Base-by-base conservation (phyloP, 2,113 vertebrate species). In the Corythornis madagascariensis region DNA sequence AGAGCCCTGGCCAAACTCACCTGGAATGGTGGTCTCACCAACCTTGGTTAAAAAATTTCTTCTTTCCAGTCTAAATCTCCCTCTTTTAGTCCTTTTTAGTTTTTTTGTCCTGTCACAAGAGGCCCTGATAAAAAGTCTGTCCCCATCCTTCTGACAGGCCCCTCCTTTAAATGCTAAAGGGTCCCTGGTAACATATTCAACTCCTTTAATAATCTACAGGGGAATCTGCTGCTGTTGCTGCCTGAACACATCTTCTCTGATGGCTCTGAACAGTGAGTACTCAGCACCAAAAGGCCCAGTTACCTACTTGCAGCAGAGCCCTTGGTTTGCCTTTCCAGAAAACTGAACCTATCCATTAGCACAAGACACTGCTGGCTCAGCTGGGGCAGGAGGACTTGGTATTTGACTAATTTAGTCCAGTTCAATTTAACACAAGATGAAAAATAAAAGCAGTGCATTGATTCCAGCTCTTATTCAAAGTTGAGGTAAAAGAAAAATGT, bases 341-440 rank as follows among this genome's bases (percentile, higher is more conserved):
- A 65, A 57, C 33, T 1, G 3, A 82, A 48, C 35, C 20, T 16
- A 63, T 50, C 26, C 38, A n/a, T 71, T 45, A 33, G 11, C 31
- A 64, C 5, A 35, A 55, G 14, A 85, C 64, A 60, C 21, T 35
- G n/a, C 5, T 71, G 33, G 38, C 11, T 38, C 24, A 60, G 38
- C 40, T 24, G 24, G 71, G 38, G 61, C 47, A 74, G 0, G 0
- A 63, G 9, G 26, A 63, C 25, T 61, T 57, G 28, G 0, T 28
- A 70, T 43, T 57, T 87, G 42, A n/a, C 61, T 31, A 18, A 38
- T 75, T 75, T 64, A 74, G 12, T 9, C 57, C 59, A 38, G 28
- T 57, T 55, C 45, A 63, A 59, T 59, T 48, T 77, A 65, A 79
- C 13, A 7, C 12, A 40, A 80, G 50, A 86, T 12, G 17, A 83